Percentiles rank a stretch among this genome's conserved stretches.
phyloP scores from a whole-genome alignment of 1,140 invertebrate genomes.

The Drosophila navojoa region DNA sequence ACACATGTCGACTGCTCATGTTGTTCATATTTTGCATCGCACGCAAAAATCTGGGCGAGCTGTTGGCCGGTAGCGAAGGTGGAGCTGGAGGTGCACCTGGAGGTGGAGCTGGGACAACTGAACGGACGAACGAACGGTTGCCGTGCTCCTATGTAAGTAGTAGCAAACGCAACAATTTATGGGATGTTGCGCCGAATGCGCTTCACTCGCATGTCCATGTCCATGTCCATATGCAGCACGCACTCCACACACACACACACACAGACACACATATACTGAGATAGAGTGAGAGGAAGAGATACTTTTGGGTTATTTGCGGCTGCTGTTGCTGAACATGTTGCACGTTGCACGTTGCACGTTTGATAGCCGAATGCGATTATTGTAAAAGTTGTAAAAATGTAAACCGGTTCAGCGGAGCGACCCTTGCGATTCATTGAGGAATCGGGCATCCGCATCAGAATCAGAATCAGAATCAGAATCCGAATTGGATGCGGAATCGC shows the following conservation, averaged over 20 bases:
- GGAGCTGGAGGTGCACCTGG: not conserved
- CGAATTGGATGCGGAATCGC: not conserved
- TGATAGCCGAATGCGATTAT: constrained; percentile 50
- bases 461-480: constrained; percentile 3
- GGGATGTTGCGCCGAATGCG: constrained; percentile 63
- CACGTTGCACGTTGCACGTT: constrained; percentile 40
- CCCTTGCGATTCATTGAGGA: constrained; percentile 41
- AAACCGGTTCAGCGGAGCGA: constrained; percentile 25
- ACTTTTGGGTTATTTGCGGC: constrained; percentile 17
- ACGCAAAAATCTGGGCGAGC: constrained; percentile 43
- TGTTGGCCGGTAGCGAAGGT: constrained; percentile 18
- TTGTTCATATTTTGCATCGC: constrained; percentile 48
- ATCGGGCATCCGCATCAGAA: constrained; percentile 17
- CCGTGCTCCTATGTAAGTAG: constrained; percentile 45
- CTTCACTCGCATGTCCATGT: constrained; percentile 60
- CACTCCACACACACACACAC: constrained; percentile 50
- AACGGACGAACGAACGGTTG: constrained; percentile 11
- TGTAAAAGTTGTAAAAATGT: constrained; percentile 46
- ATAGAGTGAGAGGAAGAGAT: constrained; percentile 27
- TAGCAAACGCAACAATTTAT: constrained; percentile 75
- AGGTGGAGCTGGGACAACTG: not conserved
- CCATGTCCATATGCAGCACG: constrained; percentile 66
- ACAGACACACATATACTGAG: not conserved
- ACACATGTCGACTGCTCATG: constrained; percentile 69
- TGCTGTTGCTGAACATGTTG: constrained; percentile 36